Evolutionary conservation across 1,140 invertebrate genomes (phyloP), one percentile per base, ranked within the genome.

Genomic region (Holotrichia oblita): DNA sequence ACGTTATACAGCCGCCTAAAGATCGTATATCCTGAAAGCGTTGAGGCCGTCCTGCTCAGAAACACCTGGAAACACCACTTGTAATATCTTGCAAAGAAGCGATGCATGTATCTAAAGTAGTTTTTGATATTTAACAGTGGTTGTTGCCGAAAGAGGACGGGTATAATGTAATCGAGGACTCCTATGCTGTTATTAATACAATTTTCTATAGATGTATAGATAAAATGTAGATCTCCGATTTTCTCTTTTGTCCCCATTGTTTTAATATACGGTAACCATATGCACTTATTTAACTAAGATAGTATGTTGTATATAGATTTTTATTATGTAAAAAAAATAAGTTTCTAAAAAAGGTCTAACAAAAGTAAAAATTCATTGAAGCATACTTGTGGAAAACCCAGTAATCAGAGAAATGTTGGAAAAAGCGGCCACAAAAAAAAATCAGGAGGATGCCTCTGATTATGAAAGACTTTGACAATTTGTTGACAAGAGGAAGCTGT

Each of bases 21-120:
- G 61, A 69, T 69, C 61, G 61, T 12, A 22, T 69, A 69, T 24
- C 61, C 22, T 20, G 61, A 24, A 24, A 9, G 61, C 22, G 61
- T 27, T 34, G 61, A 69, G 27, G 8, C 12, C 61, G 61, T 34
- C 61, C 61, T 10, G 48, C 17, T 27, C 61, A 22, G 61, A 34
- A 69, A 69, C 61, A 69, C 61, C 61, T 69, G 61, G 61, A 69
- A 27, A 22, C 61, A 69, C 61, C 61, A 69, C 61, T 69, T 69
- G 61, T 20, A 22, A 27, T 69, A 69, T 69, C 27, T 69, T 0
- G 61, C 20, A 27, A 22, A 24, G 61, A 69, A 22, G 17, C 10
- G 22, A 22, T 69, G 61, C 22, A 17, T 69, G 22, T 20, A 22
- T 69, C 12, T 27, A 17, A 17, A 17, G 48, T 7, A 55, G 6